Percentiles rank a stretch among this genome's conserved stretches.
phyloP scores from a whole-genome alignment of 2,888 invertebrate species.

The Cartodere bifasciata region DNA sequence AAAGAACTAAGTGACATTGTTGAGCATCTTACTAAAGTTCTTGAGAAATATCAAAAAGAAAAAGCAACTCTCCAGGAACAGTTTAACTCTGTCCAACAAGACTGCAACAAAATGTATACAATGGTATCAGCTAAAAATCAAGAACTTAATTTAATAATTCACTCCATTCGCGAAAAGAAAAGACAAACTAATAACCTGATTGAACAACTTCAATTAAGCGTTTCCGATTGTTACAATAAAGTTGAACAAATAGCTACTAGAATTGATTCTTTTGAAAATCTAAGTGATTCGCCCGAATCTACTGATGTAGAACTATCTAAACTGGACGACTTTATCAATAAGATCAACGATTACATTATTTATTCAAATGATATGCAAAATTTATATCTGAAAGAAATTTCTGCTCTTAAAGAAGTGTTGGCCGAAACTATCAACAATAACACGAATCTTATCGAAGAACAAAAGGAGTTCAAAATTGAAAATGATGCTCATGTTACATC shows the following conservation, averaged over 20 bases:
- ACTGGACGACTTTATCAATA: slow-evolving; percentile 7
- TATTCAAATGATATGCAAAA: slow-evolving; percentile 9
- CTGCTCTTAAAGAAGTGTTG: slow-evolving; percentile 7
- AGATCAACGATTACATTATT: no score
- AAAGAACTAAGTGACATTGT: slow-evolving; percentile 1
- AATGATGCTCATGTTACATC: slow-evolving; percentile 6
- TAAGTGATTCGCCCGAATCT: no score
- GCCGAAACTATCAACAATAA: slow-evolving; percentile 1
- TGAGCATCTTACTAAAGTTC: no score
- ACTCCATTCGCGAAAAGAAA: no score
- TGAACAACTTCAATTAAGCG: no score
- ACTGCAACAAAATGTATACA: background rate
- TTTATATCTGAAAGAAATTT: slow-evolving; percentile 7
- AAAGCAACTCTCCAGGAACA: slow-evolving; percentile 1
- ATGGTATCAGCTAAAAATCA: background rate
- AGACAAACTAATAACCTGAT: no score
- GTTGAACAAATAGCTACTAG: no score
- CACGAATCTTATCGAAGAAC: slow-evolving; percentile 2
- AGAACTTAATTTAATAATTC: no score
- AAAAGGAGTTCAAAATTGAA: slow-evolving; percentile 8
- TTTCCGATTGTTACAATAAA: no score
- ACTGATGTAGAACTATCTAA: slow-evolving; percentile 8
- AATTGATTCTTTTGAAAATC: no score
- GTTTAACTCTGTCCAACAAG: background rate
- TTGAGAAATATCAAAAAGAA: no score